phyloP scores from a whole-genome alignment of 2,113 vertebrate species.

The Callipepla squamata region DNA sequence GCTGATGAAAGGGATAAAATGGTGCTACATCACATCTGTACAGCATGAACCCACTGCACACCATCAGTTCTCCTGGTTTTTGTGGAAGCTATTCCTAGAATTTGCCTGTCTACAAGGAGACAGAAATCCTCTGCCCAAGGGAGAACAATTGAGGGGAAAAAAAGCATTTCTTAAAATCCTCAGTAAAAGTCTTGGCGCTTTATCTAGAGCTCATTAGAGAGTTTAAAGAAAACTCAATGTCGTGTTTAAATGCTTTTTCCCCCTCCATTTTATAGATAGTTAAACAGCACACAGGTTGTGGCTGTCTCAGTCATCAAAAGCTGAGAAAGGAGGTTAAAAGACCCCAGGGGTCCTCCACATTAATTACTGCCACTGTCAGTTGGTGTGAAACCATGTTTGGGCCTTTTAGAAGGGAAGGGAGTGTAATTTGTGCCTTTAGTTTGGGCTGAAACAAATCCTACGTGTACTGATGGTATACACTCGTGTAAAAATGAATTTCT shows the following conservation, averaged over 20 bases:
- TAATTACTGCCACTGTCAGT: slow-evolving; percentile 59
- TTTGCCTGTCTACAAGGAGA: neutral
- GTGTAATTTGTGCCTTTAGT: slow-evolving; percentile 39
- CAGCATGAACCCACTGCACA: neutral
- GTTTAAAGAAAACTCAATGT: slow-evolving; percentile 38
- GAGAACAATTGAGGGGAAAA: slow-evolving; percentile 5
- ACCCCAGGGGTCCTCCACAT: slow-evolving; percentile 48
- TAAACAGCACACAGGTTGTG: slow-evolving; percentile 55
- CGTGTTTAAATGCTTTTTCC: slow-evolving; percentile 21
- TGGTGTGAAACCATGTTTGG: slow-evolving; percentile 50
- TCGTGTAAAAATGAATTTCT: neutral
- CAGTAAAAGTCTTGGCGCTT: slow-evolving; percentile 40
- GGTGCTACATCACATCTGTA: neutral
- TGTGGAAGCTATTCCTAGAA: slow-evolving; percentile 45
- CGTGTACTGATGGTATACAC: neutral
- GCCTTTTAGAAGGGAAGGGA: slow-evolving; percentile 13
- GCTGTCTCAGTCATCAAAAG: slow-evolving; percentile 54
- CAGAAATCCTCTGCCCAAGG: slow-evolving; percentile 2
- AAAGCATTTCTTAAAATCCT: slow-evolving; percentile 25
- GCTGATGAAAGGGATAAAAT: neutral
- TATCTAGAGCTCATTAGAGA: slow-evolving; percentile 65
- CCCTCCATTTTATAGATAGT: slow-evolving; percentile 48
- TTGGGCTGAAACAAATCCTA: slow-evolving; percentile 10
- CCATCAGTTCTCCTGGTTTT: slow-evolving; percentile 6
- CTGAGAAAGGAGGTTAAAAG: slow-evolving; percentile 67